Evolutionary conservation across 2,113 vertebrate species (phyloP), one percentile per base, ranked within the genome.

Genomic region (Pheucticus melanocephalus): DNA sequence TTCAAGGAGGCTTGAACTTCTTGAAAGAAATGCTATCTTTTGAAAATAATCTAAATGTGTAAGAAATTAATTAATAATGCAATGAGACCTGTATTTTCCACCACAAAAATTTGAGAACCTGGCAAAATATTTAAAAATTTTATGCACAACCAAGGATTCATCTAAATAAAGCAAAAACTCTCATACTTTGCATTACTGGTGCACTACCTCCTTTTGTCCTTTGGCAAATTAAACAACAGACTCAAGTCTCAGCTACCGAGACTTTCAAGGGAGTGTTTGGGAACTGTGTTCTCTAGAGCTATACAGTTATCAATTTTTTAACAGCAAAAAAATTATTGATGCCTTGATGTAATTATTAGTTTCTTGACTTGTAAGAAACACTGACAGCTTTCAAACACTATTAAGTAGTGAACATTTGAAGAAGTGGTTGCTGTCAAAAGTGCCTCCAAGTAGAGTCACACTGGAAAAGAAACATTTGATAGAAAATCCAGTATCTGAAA

Each of bases 361-460:
- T 87, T 53, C 16, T 72, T 48, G 28, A 65, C 87, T 93, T 39
- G 2, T 91, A 86, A 94, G 33, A 85, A 90, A 71, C 31, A 57
- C 11, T 90, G 53, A 40, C 68, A 94, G 44, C 71, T 87, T 80
- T 90, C 75, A 86, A 93, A 87, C 56, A 42, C 28, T 83, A 31
- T 82, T 91, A 96, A 93, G 22, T 21, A 56, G 25, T 50, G 25
- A 50, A 56, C 0, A 2, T 64, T 39, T 90, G 70, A 95, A 94
- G 51, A 70, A 97, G 68, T 56, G 69, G 5, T 40, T 65, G 54
- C 31, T 85, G 60, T 83, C 70, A 91, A 82, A 97, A 90, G 59
- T 84, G 81, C 77, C 94, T 97, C 83, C 85, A 78, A 78, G 69
- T 42, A 71, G 23, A 88, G 88, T 31, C 40, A 76, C 5, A 9